A percentile compares a stretch with the other conserved stretches of the same genome.
phyloP scores from a whole-genome alignment of 2,888 invertebrate genomes.

The Morpho helenor region DNA sequence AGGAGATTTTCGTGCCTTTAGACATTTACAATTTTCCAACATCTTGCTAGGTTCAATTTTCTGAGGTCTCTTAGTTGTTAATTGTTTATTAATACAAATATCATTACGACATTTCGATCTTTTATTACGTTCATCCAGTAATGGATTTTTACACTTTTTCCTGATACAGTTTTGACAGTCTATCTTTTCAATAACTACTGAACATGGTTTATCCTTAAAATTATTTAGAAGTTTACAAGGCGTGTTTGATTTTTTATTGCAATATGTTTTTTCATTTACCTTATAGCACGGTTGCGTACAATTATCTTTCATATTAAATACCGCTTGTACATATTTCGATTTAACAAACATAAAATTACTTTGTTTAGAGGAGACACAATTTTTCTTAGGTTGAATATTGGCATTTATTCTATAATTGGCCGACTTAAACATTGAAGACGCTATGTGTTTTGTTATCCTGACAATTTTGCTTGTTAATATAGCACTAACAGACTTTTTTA shows the following conservation, averaged over 20 bases:
- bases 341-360: not conserved
- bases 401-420: not conserved
- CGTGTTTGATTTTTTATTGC: not conserved
- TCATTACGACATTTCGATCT: too few relatives aligned
- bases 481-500: not conserved
- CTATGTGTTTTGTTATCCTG: not conserved
- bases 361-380: not conserved
- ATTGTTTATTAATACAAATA: too few relatives aligned
- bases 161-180: too few relatives aligned
- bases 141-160: too few relatives aligned
- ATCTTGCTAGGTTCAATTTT: too few relatives aligned
- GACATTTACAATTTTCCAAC: too few relatives aligned
- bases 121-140: too few relatives aligned
- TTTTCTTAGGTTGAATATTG: not conserved
- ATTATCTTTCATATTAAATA: not conserved
- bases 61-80: too few relatives aligned
- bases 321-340: conserved; percentile 1
- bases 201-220: too few relatives aligned
- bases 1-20: too few relatives aligned
- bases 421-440: conserved; percentile 1
- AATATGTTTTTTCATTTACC: not conserved
- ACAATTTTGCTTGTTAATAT: not conserved
- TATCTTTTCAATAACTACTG: too few relatives aligned
- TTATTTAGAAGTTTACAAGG: too few relatives aligned
- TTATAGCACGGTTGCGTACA: not conserved